Base-by-base conservation (phyloP, 2,888 invertebrate species). In the Lycocerus yunnanus region DNA sequence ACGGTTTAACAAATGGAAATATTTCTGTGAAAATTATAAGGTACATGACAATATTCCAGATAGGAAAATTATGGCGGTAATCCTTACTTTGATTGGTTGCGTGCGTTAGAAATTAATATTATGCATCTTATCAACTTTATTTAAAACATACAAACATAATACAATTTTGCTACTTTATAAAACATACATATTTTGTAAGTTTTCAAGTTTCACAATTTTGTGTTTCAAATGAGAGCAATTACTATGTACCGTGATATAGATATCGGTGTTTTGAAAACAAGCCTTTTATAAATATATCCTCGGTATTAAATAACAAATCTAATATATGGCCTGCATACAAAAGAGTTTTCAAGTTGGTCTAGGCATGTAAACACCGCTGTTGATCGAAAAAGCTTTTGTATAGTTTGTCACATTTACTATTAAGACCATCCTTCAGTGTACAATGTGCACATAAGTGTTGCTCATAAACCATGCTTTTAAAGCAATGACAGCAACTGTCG, bases 371-470 rank as follows among this genome's bases (percentile, higher is more conserved):
- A 72, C 72, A 72, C 67, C 59, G 68, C 16, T 61, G 61, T 63
- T 20, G 61, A 63, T 72, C 61, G 71, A 72, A 18, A 58, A 18
- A 14, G 72, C 68, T 61, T 67, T 72, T 72, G 72, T 72, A 61
- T 58, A 66, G 60, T 66, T 66, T 68, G 72, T 63, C 72, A 72
- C 67, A 72, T 72, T 72, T 66, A 68, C 67, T 68, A 61, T 67
- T 67, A 72, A 63, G 67, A 58, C 68, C 72, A 68, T 72, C 72
- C 66, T 68, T 72, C 72, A 72, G 43, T 43, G 43, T 61, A 72
- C 72, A 72, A 72, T 72, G 72, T 72, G 72, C 66, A 72, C 72
- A 60, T 72, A 72, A 72, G 59, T 59, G 68, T 65, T 68, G 61
- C 68, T 72, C 61, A 72, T 72, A 72, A 72, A 72, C 67, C 68